Evolutionary conservation across 2,113 vertebrate species (phyloP).

Genomic region (Motacilla tschutschensis): DNA sequence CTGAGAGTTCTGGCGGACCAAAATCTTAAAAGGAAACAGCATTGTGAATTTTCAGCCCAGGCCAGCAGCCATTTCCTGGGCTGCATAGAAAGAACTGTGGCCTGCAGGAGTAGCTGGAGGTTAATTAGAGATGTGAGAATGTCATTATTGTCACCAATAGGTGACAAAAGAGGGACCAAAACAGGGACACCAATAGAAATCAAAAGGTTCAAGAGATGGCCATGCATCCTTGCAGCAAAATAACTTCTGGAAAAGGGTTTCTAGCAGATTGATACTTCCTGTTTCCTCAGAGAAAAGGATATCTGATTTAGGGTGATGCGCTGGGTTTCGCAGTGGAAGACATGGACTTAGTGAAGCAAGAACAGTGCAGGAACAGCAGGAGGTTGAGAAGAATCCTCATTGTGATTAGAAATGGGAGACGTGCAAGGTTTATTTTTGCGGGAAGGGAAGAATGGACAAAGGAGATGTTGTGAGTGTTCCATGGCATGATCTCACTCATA

Average conservation of each 20-base stretch:
- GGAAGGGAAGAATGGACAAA: background rate
- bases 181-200: background rate
- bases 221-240: background rate
- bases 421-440: rapidly evolving
- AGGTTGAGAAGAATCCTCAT: too few species aligned
- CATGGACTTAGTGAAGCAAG: background rate
- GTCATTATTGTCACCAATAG: background rate
- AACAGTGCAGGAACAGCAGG: background rate
- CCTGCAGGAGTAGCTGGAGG: background rate
- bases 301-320: background rate
- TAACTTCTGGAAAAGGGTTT: background rate
- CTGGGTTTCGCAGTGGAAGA: background rate
- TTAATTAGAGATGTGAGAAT: rapidly evolving
- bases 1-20: too few species aligned
- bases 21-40: background rate
- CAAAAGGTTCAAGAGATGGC: background rate
- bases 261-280: background rate
- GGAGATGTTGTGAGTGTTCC: background rate
- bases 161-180: background rate
- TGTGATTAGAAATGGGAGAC: background rate
- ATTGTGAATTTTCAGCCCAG: background rate
- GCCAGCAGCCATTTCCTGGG: background rate
- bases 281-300: background rate
- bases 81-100: background rate
- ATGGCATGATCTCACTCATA: background rate